These are phyloP conservation scores for Zosterops japonicus DNA, from an alignment of 2,113 vertebrate genomes.

Conservation along the genomic window DNA sequence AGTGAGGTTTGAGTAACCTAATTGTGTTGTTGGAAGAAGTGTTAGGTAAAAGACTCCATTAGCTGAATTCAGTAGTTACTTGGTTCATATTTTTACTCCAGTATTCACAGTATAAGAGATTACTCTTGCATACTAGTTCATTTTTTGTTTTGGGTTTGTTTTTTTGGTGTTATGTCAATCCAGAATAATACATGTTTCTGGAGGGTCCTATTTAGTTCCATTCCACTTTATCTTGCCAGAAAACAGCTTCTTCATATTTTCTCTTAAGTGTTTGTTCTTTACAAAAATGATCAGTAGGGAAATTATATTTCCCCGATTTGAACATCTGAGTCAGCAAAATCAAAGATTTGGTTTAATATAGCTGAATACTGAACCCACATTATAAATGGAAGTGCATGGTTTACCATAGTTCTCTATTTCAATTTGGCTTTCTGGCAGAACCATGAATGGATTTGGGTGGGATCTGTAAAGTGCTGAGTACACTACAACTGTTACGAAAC, in stretches of 20 bases:
- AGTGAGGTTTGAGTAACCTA: not conserved
- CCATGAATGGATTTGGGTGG: not conserved
- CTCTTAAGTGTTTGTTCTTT: not conserved
- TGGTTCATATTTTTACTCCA: not conserved
- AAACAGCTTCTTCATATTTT: not conserved
- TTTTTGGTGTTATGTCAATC: not conserved
- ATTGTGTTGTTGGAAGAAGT: not conserved
- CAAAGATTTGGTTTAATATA: not conserved
- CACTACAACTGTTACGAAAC: not conserved
- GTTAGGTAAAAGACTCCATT: not conserved
- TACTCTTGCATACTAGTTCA: not conserved
- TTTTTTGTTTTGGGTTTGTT: not conserved
- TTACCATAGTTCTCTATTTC: not conserved
- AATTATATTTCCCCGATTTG: not conserved
- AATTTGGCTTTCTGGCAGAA: not conserved
- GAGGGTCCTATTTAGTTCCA: not conserved
- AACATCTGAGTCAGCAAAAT: not conserved
- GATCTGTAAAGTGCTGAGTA: not conserved
- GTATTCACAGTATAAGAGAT: not conserved
- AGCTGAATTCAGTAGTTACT: not conserved
- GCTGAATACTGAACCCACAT: not conserved
- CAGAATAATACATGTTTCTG: not conserved
- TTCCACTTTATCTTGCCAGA: conserved; percentile 18
- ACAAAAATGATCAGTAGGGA: not conserved
- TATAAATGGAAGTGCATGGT: not conserved